Evolutionary conservation across 92 coral and sea anemone species (phyloP).

Genomic region (Parazoanthus swiftii): DNA sequence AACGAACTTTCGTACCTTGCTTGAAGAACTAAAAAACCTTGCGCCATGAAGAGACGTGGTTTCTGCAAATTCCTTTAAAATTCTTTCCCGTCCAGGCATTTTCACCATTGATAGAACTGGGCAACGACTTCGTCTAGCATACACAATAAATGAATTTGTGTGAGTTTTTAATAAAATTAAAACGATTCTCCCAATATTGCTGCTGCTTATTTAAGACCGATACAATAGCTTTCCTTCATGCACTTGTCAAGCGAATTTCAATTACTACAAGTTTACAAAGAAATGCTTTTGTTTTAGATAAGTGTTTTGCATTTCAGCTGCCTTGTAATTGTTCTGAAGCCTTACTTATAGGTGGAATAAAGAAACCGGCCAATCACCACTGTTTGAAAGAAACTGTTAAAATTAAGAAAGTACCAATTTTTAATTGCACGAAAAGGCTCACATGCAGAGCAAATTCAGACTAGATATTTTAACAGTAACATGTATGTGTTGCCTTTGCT

Average conservation of each 20-base stretch:
- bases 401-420: too few relatives aligned
- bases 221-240: background rate
- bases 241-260: background rate
- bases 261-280: background rate
- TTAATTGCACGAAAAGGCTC: too few relatives aligned
- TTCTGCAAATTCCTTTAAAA: conserved; percentile 22
- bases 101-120: background rate
- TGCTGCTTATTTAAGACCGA: background rate
- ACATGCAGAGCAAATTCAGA: too few relatives aligned
- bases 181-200: background rate
- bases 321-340: background rate
- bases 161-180: background rate
- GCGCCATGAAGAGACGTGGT: conserved; percentile 31
- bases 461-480: too few relatives aligned
- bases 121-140: background rate
- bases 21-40: background rate
- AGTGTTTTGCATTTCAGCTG: background rate
- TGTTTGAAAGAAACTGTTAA: too few relatives aligned
- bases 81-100: background rate
- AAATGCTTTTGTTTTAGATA: background rate
- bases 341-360: too few relatives aligned
- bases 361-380: too few relatives aligned
- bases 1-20: conserved; percentile 5
- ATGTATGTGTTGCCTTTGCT: too few relatives aligned
- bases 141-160: too few relatives aligned